Percentiles rank a stretch among this genome's conserved stretches.
These are phyloP conservation scores for Apeira syringaria DNA, from an alignment of 2,888 invertebrate genomes.

Conservation along the genomic window DNA sequence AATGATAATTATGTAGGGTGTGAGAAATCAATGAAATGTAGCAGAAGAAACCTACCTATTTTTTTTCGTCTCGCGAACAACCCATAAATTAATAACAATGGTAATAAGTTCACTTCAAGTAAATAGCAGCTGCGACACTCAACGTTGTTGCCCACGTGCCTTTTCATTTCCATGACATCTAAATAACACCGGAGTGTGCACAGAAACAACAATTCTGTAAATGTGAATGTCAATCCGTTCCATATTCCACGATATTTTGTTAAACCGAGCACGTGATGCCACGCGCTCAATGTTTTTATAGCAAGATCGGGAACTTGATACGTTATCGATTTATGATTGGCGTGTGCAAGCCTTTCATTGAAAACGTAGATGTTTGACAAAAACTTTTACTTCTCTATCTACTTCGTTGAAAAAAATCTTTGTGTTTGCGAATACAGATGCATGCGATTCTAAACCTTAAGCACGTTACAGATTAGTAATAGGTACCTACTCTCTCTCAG, in stretches of 20 bases:
- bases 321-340: not conserved
- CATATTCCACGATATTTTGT: conserved; percentile 13
- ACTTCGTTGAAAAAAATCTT: too few species aligned
- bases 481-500: too few species aligned
- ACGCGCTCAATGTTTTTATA: conserved; percentile 36
- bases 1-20: too few species aligned
- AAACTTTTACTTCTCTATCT: too few species aligned
- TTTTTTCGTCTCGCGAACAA: too few species aligned
- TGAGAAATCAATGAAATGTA: too few species aligned
- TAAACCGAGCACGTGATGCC: conserved; percentile 18
- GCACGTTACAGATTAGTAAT: too few species aligned
- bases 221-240: conserved; percentile 30
- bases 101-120: too few species aligned
- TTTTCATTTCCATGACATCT: conserved; percentile 14
- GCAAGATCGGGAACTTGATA: conserved; percentile 26
- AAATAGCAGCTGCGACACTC: conserved; percentile 18
- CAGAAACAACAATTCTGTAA: conserved; percentile 35
- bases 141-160: conserved; percentile 18
- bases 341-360: not conserved
- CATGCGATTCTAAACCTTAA: too few species aligned
- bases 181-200: conserved; percentile 26
- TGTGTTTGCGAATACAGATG: too few species aligned
- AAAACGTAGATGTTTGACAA: not conserved
- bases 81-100: too few species aligned
- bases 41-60: too few species aligned